These are phyloP conservation scores for Pararge aegeria DNA, from an alignment of 1,140 invertebrate species.

Conservation along the genomic window DNA sequence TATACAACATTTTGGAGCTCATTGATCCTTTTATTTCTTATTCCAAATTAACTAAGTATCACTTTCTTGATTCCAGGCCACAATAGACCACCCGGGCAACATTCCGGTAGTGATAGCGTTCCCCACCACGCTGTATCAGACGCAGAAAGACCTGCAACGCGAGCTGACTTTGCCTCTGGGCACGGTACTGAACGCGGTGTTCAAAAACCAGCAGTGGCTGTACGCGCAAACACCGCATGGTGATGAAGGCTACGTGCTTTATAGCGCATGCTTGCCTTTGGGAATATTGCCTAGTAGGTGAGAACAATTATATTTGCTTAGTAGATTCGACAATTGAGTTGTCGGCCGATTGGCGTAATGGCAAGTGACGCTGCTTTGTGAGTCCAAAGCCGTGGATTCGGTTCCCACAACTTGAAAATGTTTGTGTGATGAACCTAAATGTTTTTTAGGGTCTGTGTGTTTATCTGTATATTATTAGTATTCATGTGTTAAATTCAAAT, in stretches of 20 bases:
- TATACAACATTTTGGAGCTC: no score
- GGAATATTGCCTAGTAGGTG: slow-evolving; percentile 82
- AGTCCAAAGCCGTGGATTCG: no score
- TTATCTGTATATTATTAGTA: no score
- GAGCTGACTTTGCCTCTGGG: slow-evolving; percentile 87
- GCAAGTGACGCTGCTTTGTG: no score
- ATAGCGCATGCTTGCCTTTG: slow-evolving; percentile 86
- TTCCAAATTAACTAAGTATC: no score
- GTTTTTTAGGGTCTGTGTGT: no score
- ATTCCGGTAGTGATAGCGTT: slow-evolving; percentile 90
- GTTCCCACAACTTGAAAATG: no score
- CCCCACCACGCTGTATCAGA: slow-evolving; percentile 87
- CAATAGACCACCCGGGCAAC: slow-evolving; percentile 87
- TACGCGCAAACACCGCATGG: slow-evolving; percentile 90
- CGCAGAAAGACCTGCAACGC: slow-evolving; percentile 84
- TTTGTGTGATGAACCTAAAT: no score
- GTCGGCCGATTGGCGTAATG: no score
- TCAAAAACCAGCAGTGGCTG: slow-evolving; percentile 90
- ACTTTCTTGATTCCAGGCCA: slow-evolving; percentile 79
- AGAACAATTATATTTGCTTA: not conserved
- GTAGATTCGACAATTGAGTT: no score
- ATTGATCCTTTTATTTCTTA: not conserved
- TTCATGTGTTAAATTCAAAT: no score
- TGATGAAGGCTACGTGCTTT: slow-evolving; percentile 89
- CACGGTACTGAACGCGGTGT: slow-evolving; percentile 91